A percentile compares a stretch with the other conserved stretches of the same genome.
These are phyloP conservation scores for Picathartes gymnocephalus DNA, from an alignment of 2,113 vertebrate genomes.

Conservation along the genomic window DNA sequence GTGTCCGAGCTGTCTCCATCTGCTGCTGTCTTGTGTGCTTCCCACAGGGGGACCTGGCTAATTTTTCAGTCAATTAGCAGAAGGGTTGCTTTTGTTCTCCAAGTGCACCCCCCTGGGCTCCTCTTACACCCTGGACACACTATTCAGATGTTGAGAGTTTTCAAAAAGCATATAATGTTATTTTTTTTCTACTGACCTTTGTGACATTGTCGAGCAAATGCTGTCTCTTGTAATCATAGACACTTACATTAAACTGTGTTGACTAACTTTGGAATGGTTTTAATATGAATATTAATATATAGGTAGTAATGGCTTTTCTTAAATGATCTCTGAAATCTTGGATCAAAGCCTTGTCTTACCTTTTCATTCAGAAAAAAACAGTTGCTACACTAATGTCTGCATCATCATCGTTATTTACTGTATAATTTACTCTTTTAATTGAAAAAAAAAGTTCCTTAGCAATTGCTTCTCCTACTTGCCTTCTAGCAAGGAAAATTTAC, in stretches of 20 bases:
- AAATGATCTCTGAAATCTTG: background rate
- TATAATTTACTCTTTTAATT: background rate
- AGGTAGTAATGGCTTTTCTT: background rate
- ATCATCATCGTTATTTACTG: background rate
- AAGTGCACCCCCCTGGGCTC: slow-evolving; percentile 80
- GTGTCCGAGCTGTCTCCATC: slow-evolving; percentile 89
- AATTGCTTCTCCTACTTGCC: background rate
- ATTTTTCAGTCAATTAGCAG: slow-evolving; percentile 99
- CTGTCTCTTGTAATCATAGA: slow-evolving; percentile 77
- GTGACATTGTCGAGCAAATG: slow-evolving; percentile 86
- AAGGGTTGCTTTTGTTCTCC: slow-evolving; percentile 95
- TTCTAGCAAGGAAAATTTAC: background rate
- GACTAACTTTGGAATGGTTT: slow-evolving; percentile 9
- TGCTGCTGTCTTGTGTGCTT: slow-evolving; percentile 81
- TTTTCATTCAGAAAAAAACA: background rate
- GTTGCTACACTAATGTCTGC: background rate
- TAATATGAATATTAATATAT: background rate
- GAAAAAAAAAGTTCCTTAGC: background rate
- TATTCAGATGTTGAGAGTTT: slow-evolving; percentile 78
- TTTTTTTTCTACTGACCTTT: slow-evolving; percentile 80
- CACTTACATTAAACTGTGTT: slow-evolving; percentile 42
- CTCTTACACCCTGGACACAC: slow-evolving; percentile 73
- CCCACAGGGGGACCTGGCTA: slow-evolving; percentile 88
- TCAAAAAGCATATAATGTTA: slow-evolving; percentile 77
- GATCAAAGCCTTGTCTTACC: background rate